Evolutionary conservation across 2,797 vertebrate species (phyloP).

Genomic region (Decapterus maruadsi): DNA sequence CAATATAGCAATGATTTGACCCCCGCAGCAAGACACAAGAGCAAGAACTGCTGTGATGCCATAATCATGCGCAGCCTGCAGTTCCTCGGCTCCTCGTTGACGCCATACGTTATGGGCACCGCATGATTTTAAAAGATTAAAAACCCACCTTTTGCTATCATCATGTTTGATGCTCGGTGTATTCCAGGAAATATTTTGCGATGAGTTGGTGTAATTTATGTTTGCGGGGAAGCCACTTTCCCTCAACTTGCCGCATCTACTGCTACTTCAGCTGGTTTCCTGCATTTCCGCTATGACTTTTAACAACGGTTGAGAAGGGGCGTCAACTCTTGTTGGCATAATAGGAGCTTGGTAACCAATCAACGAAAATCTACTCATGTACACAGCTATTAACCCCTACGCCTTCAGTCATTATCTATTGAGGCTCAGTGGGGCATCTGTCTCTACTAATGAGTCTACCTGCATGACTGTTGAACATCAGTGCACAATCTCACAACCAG

Average conservation of each 20-base stretch:
- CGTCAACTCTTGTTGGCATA: slow-evolving; percentile 37
- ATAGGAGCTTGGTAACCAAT: slow-evolving; percentile 33
- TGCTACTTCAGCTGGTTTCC: slow-evolving; percentile 57
- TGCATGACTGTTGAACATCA: slow-evolving; percentile 2
- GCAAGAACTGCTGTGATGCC: slow-evolving; percentile 5
- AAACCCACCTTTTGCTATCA: slow-evolving; percentile 69
- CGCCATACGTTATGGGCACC: not conserved
- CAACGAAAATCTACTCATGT: slow-evolving; percentile 8
- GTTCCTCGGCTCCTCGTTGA: not conserved
- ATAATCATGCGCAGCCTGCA: not conserved
- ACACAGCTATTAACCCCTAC: not conserved
- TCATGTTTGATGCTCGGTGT: slow-evolving; percentile 41
- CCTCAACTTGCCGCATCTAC: slow-evolving; percentile 28
- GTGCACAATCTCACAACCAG: not conserved
- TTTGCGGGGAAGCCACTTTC: slow-evolving; percentile 25
- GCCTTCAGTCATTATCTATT: not conserved
- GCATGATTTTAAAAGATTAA: slow-evolving; percentile 6
- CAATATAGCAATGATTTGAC: slow-evolving; percentile 21
- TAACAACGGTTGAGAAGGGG: slow-evolving; percentile 46
- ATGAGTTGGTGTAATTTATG: slow-evolving; percentile 24
- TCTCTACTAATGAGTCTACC: not conserved
- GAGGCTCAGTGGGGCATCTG: not conserved
- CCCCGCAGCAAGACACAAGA: not conserved
- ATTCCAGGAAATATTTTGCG: slow-evolving; percentile 40
- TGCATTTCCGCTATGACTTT: slow-evolving; percentile 53